Evolutionary conservation across 2,113 vertebrate species (phyloP).

Genomic region (Passer domesticus): DNA sequence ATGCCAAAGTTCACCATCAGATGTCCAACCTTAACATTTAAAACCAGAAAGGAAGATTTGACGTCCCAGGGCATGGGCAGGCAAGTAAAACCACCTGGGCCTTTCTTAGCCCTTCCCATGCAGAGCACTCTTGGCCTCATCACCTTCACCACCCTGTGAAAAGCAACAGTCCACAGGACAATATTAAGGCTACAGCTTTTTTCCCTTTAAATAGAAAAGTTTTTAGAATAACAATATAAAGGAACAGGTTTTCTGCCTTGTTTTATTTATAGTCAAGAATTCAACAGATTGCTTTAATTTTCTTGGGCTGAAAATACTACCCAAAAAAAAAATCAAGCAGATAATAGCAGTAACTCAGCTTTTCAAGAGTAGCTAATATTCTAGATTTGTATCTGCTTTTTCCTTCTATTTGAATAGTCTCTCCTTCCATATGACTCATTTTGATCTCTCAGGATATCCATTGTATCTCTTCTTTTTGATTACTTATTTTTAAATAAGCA

Average conservation of each 20-base stretch:
- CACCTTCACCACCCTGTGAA: neutral
- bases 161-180: neutral
- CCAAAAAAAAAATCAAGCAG: neutral
- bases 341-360: neutral
- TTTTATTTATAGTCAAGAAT: slow-evolving; percentile 6
- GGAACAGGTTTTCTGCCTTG: neutral
- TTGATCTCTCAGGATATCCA: neutral
- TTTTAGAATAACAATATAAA: neutral
- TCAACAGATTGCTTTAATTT: slow-evolving; percentile 12
- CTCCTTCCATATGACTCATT: neutral
- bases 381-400: neutral
- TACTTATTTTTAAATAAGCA: neutral
- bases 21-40: neutral
- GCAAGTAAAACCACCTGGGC: neutral
- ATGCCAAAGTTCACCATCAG: neutral
- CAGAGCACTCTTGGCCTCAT: neutral
- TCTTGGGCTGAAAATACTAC: neutral
- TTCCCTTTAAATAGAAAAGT: neutral
- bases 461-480: neutral
- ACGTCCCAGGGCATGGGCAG: neutral
- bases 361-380: neutral
- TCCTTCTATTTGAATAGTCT: neutral
- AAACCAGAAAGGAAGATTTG: neutral
- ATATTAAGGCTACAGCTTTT: neutral
- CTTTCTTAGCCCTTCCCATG: neutral